phyloP scores from a whole-genome alignment of 1,140 invertebrate genomes.

The Drosophila micromelanica region DNA sequence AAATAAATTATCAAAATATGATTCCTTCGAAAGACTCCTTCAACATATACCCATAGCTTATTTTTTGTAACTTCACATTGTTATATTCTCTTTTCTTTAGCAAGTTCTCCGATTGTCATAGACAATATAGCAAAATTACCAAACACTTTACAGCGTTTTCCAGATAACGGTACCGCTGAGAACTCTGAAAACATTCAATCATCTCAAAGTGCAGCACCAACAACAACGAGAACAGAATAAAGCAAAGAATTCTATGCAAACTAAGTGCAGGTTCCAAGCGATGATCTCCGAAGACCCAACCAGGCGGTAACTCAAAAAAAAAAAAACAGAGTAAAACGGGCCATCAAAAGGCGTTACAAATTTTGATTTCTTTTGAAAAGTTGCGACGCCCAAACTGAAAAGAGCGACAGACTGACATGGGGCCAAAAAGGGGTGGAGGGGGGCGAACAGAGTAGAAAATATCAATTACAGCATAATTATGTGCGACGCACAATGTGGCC shows the following conservation, averaged over 20 bases:
- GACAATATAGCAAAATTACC: slow-evolving; percentile 40
- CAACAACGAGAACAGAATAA: slow-evolving; percentile 1
- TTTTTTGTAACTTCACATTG: background rate
- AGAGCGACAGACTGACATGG: slow-evolving; percentile 26
- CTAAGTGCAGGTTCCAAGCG: slow-evolving; percentile 62
- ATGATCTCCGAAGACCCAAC: slow-evolving; percentile 22
- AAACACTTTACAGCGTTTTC: slow-evolving; percentile 21
- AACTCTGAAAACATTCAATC: slow-evolving; percentile 55
- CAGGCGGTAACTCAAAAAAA: slow-evolving; percentile 18
- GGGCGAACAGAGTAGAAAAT: slow-evolving; percentile 53
- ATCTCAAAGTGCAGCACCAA: slow-evolving; percentile 26
- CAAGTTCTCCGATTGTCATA: background rate
- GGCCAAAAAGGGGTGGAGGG: background rate
- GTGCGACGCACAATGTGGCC: slow-evolving; percentile 66
- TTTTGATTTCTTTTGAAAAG: slow-evolving; percentile 79
- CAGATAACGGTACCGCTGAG: slow-evolving; percentile 58
- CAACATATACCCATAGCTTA: background rate
- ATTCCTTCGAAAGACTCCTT: background rate
- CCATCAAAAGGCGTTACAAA: slow-evolving; percentile 81
- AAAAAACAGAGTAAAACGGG: slow-evolving; percentile 51
- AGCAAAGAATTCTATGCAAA: slow-evolving; percentile 67
- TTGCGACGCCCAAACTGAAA: background rate
- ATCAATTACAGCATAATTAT: slow-evolving; percentile 82
- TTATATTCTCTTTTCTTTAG: background rate
- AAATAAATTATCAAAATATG: too few species aligned